Conservation (phyloP, 2,113 vertebrate genomes). For the Eurypyga helias region DNA sequence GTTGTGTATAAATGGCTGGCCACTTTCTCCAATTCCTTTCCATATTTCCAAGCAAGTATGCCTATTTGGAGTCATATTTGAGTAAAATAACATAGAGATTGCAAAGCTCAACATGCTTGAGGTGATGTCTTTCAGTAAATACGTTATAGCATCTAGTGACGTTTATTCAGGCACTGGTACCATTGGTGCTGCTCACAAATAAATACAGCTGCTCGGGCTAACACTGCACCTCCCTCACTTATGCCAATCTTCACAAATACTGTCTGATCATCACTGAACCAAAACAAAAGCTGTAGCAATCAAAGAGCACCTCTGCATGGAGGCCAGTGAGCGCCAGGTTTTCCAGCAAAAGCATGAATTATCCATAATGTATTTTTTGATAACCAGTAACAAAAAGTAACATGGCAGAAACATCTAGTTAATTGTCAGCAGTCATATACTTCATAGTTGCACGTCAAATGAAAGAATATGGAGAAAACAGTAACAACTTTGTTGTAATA, state of each 20-base stretch:
- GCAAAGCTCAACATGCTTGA: background rate
- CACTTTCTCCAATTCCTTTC: background rate
- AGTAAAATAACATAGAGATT: background rate
- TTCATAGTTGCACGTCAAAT: background rate
- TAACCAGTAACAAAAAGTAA: background rate
- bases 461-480: background rate
- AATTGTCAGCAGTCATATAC: background rate
- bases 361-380: background rate
- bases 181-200: background rate
- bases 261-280: background rate
- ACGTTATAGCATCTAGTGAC: background rate
- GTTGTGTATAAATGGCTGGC: background rate
- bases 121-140: background rate
- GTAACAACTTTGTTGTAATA: background rate
- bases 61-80: background rate
- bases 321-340: background rate
- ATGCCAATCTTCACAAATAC: background rate
- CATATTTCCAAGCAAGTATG: background rate
- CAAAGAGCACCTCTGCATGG: background rate
- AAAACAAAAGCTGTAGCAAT: background rate
- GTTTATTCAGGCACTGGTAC: background rate
- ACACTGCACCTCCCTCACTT: background rate
- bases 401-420: background rate
- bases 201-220: background rate
- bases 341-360: background rate